These are phyloP conservation scores for Trachops cirrhosus DNA, from an alignment of 2,797 vertebrate species.

Conservation along the genomic window DNA sequence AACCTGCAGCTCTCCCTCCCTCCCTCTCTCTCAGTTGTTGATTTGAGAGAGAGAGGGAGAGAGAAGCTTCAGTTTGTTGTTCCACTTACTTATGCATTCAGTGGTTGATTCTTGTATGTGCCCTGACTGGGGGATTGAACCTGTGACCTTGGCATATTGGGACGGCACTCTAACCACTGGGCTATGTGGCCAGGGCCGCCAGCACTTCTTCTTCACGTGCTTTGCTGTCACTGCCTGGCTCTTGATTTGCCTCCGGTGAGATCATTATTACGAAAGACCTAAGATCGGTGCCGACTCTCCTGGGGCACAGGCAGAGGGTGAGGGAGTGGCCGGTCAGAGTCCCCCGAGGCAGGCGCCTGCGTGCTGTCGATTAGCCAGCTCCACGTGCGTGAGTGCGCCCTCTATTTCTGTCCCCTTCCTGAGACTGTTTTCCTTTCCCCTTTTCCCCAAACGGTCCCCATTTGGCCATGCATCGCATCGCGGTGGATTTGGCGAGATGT, in stretches of 20 bases:
- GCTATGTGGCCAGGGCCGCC: not conserved
- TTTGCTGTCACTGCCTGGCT: not conserved
- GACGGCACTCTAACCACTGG: not conserved
- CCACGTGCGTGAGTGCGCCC: rapidly evolving
- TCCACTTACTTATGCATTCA: not conserved
- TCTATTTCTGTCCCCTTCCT: not conserved
- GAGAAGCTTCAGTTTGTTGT: not conserved
- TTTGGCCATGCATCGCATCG: not conserved
- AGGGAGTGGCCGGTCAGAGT: not conserved
- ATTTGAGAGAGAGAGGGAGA: not conserved
- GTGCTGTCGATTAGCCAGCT: not conserved
- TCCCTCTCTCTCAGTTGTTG: not conserved
- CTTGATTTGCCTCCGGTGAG: not conserved
- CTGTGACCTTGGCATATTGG: not conserved
- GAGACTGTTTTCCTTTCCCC: not conserved
- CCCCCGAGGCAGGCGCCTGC: rapidly evolving
- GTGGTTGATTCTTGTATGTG: not conserved
- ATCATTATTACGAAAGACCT: not conserved
- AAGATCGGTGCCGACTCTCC: not conserved
- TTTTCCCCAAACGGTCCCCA: not conserved
- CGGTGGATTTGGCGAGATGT: not conserved
- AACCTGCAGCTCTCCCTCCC: not conserved
- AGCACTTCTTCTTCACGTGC: not conserved
- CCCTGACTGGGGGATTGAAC: not conserved
- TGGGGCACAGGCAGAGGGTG: not conserved